Base-by-base conservation (phyloP, 2,888 invertebrate species). In the Epicampocera succincta region DNA sequence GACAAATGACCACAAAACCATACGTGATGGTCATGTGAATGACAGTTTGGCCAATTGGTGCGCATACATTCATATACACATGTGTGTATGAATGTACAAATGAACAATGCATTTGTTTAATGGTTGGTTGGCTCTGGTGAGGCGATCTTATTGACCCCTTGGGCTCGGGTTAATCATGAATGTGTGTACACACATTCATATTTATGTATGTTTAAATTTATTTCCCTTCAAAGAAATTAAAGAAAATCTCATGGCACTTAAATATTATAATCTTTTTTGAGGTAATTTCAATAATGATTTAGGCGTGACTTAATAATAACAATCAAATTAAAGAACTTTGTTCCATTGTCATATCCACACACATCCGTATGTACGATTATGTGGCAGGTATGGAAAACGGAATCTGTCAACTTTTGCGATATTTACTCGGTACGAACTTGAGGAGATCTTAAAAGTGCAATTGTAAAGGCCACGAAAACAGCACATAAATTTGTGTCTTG, bases 241-340 rank as follows among this genome's bases (percentile, higher is more conserved):
- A 48, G 46, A 63, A 15, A 25, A 33, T 29, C 33, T 63, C 13
- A 17, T 29, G 3, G 46, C 17, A 52, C 29, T 65, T n/a, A 12
- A 40, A 2, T 58, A 66, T 42, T 50, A 72, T 75, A 75, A 71
- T 71, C n/a, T 73, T 44, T 33, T 58, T 71, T 60, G 40, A 46
- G 12, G 52, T 73, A 73, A 83, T 77, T 80, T 33, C 42, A 65
- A 66, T 83, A 76, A 83, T 83, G 80, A 83, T 77, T 71, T 54
- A 80, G 76, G 76, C 80, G 80, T 83, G 83, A 83, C 76, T 74
- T 71, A 60, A 83, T 74, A 77, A 80, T 74, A 73, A 80, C 54
- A 79, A 73, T 73, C 66, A 83, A 80, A 68, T 61, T 68, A 42
- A 72, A 12, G 46, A 61, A 60, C 54, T 60, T 42, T 61, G 8